Base-by-base conservation (phyloP, 2,888 invertebrate species). In the Erebia ligea region DNA sequence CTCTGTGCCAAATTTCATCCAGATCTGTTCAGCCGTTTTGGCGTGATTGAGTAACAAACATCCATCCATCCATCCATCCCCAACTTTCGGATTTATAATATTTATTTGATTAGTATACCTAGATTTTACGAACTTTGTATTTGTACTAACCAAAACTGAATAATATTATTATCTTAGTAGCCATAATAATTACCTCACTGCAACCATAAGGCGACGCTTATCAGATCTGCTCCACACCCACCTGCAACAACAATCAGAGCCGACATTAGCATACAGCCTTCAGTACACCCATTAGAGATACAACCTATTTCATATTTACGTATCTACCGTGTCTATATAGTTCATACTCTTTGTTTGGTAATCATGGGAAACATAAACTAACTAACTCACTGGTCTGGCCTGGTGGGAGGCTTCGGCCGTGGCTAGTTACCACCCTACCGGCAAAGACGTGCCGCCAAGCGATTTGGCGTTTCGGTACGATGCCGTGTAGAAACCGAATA, bases 171-270 rank as follows among this genome's bases (percentile, higher is more conserved):
- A 52, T 52, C 9, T 15, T 13, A 34, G 50, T 40, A 59, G 15
- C 59, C 68, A 21, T 71, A 69, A 71, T 68, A 42, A 17, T n/a
- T 59, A 69, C 59, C 73, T 74, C 56, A 67, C 73, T 59, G 57
- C 67, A 59, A 54, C 45, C 56, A 17, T 59, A 57, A 48, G 63
- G 52, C 48, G 34, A 48, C 5, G 40, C 45, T 65, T 69, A 72
- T 74, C 66, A 58, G 72, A 70, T 68, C 68, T 10, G 10, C 40
- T 9, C 73, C 73, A 69, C 74, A 72, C 69, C 72, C 74, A 74
- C 74, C 74, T 74, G 72, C 58, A 74, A 74, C 74, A 72, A 72
- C 56, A 68, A 70, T 61, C 69, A 69, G n/a, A 48, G 42, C 21
- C 40, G 59, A 45, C 42, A 71, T 71, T 71, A 68, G 48, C 59